Conservation (phyloP, 2,888 invertebrate species). For the Polydesmus complanatus region DNA sequence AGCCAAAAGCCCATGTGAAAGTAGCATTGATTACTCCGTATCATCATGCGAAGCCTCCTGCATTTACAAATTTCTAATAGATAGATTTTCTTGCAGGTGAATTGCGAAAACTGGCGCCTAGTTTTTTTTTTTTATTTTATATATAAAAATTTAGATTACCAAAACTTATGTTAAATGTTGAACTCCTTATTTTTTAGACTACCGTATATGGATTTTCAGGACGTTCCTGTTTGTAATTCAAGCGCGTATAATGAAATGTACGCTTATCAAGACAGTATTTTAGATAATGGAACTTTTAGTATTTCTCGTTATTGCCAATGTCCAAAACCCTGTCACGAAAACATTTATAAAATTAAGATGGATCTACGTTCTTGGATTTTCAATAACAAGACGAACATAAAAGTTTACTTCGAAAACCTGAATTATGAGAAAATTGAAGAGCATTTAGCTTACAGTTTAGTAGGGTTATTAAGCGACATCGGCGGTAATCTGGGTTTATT, state of each 20-base stretch:
- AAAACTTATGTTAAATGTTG: too few relatives aligned
- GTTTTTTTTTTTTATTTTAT: neutral
- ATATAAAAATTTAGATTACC: too few relatives aligned
- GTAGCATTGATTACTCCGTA: neutral
- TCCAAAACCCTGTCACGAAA: constrained; percentile 1
- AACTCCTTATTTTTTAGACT: neutral
- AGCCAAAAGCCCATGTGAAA: neutral
- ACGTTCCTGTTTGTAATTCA: constrained; percentile 3
- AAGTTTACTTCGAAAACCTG: constrained; percentile 7
- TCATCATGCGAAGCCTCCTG: constrained; percentile 3
- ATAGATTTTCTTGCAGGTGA: constrained; percentile 1
- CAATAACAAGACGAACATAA: neutral
- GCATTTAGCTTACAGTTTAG: constrained; percentile 1
- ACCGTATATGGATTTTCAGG: constrained; percentile 5
- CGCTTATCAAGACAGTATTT: neutral
- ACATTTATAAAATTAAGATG: neutral
- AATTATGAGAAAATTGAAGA: constrained; percentile 9
- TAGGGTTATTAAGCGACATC: constrained; percentile 5
- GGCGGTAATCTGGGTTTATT: constrained; percentile 11
- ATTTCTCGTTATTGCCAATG: constrained; percentile 1
- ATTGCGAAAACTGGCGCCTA: neutral
- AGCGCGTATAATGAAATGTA: neutral
- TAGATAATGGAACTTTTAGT: neutral
- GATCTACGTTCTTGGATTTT: constrained; percentile 1
- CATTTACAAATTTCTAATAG: neutral